Evolutionary conservation across 2,888 invertebrate genomes (phyloP), one percentile per base, ranked within the genome.

Genomic region (Troglohyphantes excavatus): DNA sequence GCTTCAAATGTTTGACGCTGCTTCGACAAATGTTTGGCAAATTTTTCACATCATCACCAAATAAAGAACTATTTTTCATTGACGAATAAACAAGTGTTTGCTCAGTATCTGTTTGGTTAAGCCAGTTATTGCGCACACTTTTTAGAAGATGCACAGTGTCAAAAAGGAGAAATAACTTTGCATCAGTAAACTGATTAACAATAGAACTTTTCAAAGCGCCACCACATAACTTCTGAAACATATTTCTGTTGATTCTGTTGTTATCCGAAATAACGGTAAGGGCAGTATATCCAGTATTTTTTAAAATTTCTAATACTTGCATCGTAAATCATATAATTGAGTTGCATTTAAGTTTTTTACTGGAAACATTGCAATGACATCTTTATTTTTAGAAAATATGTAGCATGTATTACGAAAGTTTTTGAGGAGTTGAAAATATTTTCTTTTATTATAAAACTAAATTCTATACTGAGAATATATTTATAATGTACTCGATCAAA

Each of bases 381-480:
- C 76, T 76, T 76, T 76, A n/a, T 76, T 61, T 76, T 76, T 76
- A 1, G 76, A 76, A 17, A 76, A 76, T 9, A 63, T n/a, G n/a
- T n/a, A n/a, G n/a, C n/a, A n/a, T n/a, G n/a, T n/a, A n/a, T n/a
- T n/a, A n/a, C n/a, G n/a, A n/a, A n/a, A n/a, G n/a, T n/a, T n/a
- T n/a, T n/a, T n/a, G n/a, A n/a, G n/a, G n/a, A n/a, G n/a, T n/a
- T n/a, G n/a, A n/a, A n/a, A n/a, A n/a, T n/a, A n/a, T n/a, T n/a
- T n/a, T n/a, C n/a, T n/a, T n/a, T n/a, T n/a, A n/a, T n/a, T n/a
- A n/a, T n/a, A n/a, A n/a, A n/a, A n/a, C n/a, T n/a, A n/a, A n/a
- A n/a, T n/a, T n/a, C n/a, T n/a, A n/a, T n/a, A n/a, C n/a, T n/a
- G n/a, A n/a, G n/a, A n/a, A n/a, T n/a, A n/a, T n/a, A n/a, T n/a